A percentile compares a stretch with the other conserved stretches of the same genome.
phyloP scores from a whole-genome alignment of 2,797 vertebrate genomes.

The Notamacropus eugenii region DNA sequence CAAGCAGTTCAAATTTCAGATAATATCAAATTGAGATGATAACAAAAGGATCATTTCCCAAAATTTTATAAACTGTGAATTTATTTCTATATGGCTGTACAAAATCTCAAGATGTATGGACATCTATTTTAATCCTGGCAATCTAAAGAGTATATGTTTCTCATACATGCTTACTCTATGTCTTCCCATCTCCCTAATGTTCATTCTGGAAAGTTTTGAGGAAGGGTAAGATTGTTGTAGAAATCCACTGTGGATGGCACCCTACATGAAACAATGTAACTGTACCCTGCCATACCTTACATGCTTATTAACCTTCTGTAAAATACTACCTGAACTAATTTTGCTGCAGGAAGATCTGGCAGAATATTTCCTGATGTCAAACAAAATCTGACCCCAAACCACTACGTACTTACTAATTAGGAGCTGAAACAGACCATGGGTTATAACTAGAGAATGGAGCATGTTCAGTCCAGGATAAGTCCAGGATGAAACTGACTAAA shows the following conservation, averaged over 20 bases:
- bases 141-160: neutral
- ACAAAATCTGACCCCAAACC: neutral
- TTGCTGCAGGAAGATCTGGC: neutral
- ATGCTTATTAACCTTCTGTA: neutral
- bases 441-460: neutral
- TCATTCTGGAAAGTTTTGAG: neutral
- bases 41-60: neutral
- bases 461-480: neutral
- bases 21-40: neutral
- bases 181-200: neutral
- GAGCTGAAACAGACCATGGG: neutral
- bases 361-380: neutral
- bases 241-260: neutral
- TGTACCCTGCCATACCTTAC: neutral
- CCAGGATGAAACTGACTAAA: neutral
- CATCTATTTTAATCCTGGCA: neutral
- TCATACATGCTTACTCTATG: neutral
- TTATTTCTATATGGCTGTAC: neutral
- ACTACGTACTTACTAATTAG: neutral
- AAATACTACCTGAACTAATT: neutral
- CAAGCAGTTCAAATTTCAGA: neutral
- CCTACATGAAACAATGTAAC: neutral
- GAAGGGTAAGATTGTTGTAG: neutral
- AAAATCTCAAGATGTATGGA: neutral
- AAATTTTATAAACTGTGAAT: neutral